These are phyloP conservation scores for Cordilura impudica DNA, from an alignment of 2,888 invertebrate species.

Conservation along the genomic window DNA sequence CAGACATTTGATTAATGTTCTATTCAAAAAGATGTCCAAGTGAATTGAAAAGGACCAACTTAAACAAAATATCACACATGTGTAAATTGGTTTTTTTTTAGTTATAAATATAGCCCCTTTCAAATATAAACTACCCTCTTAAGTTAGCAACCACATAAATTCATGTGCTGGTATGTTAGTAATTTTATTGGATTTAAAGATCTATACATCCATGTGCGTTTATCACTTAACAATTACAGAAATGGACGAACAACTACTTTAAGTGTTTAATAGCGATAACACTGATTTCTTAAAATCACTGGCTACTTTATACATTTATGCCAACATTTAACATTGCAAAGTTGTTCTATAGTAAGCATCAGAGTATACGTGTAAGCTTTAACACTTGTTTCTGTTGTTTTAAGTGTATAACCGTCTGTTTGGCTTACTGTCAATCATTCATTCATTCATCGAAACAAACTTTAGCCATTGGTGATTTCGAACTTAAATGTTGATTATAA, in stretches of 20 bases:
- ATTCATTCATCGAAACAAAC: constrained; percentile 23
- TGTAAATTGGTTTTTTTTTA: too few relatives aligned
- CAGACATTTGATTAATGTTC: too few relatives aligned
- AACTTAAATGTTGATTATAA: constrained; percentile 15
- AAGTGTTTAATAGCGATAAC: not conserved
- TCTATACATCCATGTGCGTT: not conserved
- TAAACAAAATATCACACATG: too few relatives aligned
- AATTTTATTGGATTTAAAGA: constrained; percentile 10
- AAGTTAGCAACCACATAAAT: not conserved
- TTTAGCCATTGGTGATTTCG: constrained; percentile 2
- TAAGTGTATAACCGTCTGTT: not conserved
- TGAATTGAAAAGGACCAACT: too few relatives aligned
- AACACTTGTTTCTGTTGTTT: constrained; percentile 12
- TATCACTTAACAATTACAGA: constrained; percentile 7
- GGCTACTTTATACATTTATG: not conserved
- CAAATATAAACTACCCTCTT: too few relatives aligned
- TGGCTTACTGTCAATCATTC: constrained; percentile 20
- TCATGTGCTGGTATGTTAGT: constrained; percentile 11
- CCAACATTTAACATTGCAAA: constrained; percentile 13
- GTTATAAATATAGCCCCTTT: too few relatives aligned
- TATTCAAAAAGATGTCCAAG: too few relatives aligned
- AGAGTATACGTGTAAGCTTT: constrained; percentile 7
- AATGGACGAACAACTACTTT: not conserved
- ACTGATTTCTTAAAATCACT: constrained; percentile 18
- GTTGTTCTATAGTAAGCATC: not conserved